phyloP scores from a whole-genome alignment of 2,797 vertebrate genomes.

The Sciaenops ocellatus region DNA sequence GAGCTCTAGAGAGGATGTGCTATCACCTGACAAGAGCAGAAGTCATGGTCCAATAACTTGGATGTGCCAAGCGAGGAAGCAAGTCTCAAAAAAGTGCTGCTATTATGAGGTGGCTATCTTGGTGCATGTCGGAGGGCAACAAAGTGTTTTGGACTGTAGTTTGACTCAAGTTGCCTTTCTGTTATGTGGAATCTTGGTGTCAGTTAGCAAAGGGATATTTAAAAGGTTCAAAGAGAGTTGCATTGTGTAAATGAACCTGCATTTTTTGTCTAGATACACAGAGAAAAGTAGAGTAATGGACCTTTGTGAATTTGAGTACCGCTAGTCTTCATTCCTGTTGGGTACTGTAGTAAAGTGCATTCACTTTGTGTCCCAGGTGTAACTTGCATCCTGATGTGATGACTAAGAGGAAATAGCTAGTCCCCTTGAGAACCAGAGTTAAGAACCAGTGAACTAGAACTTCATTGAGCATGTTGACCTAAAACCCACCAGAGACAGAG shows the following conservation, averaged over 20 bases:
- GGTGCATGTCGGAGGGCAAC: slow-evolving; percentile 28
- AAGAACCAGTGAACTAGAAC: slow-evolving; percentile 26
- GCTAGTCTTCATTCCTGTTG: background rate
- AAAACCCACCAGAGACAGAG: slow-evolving; percentile 20
- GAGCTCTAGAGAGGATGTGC: slow-evolving; percentile 32
- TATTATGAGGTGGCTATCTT: slow-evolving; percentile 31
- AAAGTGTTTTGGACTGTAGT: slow-evolving; percentile 3
- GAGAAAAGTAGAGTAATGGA: slow-evolving; percentile 2
- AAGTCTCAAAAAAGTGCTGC: slow-evolving; percentile 35
- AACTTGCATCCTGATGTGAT: slow-evolving; percentile 23
- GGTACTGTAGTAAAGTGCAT: background rate
- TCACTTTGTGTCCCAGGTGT: slow-evolving; percentile 11
- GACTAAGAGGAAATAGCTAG: slow-evolving; percentile 7
- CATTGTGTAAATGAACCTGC: background rate
- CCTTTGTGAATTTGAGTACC: background rate
- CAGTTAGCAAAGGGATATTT: background rate
- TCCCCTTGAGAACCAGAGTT: slow-evolving; percentile 26
- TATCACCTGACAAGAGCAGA: slow-evolving; percentile 49
- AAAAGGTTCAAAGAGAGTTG: background rate
- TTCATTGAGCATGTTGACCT: slow-evolving; percentile 1
- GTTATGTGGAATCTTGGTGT: slow-evolving; percentile 1
- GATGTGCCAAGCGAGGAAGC: slow-evolving; percentile 38
- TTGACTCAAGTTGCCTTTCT: slow-evolving; percentile 24
- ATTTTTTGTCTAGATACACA: background rate
- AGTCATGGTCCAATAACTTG: slow-evolving; percentile 57